Base-by-base conservation (phyloP, 2,113 vertebrate species). In the Sprattus sprattus region DNA sequence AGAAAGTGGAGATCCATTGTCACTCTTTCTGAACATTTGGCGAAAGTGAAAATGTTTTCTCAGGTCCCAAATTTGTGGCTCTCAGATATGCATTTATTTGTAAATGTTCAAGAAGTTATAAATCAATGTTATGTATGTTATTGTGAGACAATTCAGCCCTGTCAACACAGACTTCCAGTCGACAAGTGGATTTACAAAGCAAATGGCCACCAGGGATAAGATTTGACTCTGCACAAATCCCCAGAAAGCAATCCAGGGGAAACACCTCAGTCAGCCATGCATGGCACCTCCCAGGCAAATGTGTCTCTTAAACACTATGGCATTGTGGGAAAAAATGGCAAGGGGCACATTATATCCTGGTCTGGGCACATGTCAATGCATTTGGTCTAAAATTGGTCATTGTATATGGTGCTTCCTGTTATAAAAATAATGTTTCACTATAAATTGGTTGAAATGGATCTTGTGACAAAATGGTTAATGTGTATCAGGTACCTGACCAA, bases 221-320 rank as follows among this genome's bases (percentile, higher is more conserved):
- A 78, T 78, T 78, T 78, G 71, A 78, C 71, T 78, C 28, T 15
- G 71, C 8, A 39, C 25, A 78, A 78, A 78, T 32, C 11, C 71
- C 16, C 71, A 78, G 28, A 78, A 15, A 78, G 71, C 25, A 39
- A 78, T 28, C 25, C 6, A 32, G 28, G 39, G 28, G 28, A 11
- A 39, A 78, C 28, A 78, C 71, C 71, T 39, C 15, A 71, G 64
- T 71, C 64, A 71, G 64, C 13, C n/a, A 71, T 71, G 64, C 64
- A 71, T 4, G 25, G 1, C 25, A 78, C 32, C 54, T 22, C 18
- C 20, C 54, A 22, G 54, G 71, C 71, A 78, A 78, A 78, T 78
- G 71, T 78, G 71, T 78, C 71, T 22, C 18, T 39, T 2, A 28
- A 15, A 3, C 71, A 78, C 28, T 39, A 32, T 39, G 71, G 32